Evolutionary conservation across 2,888 invertebrate genomes (phyloP), one percentile per base, ranked within the genome.

Genomic region (Nymphalis c-album): DNA sequence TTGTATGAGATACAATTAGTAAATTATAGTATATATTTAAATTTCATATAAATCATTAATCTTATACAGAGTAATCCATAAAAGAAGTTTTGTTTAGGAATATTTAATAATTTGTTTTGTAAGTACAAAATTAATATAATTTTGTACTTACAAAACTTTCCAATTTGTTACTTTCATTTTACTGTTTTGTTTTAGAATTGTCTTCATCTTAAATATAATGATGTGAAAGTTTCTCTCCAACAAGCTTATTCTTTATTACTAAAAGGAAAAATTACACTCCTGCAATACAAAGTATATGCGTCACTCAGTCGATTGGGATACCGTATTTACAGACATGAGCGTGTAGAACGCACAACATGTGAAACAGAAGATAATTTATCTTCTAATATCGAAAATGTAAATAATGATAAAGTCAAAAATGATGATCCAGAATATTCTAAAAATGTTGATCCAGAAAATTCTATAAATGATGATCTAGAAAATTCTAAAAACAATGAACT

Each of bases 241-340:
- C 94, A 95, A 86, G 95, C 94, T 16, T 95, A 95, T 75, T 84
- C 91, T 35, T 80, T 95, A 71, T 79, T 95, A 57, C 76, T 93
- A 0, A 74, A 75, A 51, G 82, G 80, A 40, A 74, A 81, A 58
- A 84, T 93, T 40, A 79, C 89, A 20, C 68, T 93, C 20, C 79
- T 86, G 40, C 91, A 94, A 74, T 95, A 94, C 75, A 93, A 93
- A 84, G 94, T 94, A 0, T 95, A 93, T 80, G 89, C 94, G 48
- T 93, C 94, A 46, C 85, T 94, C 1, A 90, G 93, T 67, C 90
- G 93, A 75, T 78, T 92, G 50, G 94, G 94, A 1, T 94, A 94
- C 73, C 91, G 89, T 82, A 85, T 94, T 45, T 88, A 93, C 67
- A 88, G 93, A 75, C 93, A 93, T 67, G 59, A 69, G 10, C 40